These are phyloP conservation scores for Platycercus adscitus DNA, from an alignment of 2,113 vertebrate species.

Conservation along the genomic window DNA sequence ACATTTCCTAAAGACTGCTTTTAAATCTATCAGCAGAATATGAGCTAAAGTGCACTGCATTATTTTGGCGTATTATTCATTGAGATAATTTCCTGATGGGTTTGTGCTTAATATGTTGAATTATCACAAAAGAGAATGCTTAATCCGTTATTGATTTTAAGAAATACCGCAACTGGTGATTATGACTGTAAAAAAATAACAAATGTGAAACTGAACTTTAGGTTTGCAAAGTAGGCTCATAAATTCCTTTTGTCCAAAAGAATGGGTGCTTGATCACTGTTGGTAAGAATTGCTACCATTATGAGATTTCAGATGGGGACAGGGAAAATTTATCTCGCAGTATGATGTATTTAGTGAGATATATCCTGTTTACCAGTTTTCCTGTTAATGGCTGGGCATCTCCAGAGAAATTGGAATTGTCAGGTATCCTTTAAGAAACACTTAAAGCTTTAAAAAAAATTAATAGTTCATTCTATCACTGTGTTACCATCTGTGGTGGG, in stretches of 20 bases:
- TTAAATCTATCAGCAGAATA: constrained; percentile 67
- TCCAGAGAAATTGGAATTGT: background rate
- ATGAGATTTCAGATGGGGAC: background rate
- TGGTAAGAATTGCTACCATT: background rate
- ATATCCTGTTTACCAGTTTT: background rate
- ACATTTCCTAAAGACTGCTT: constrained; percentile 64
- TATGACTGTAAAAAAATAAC: background rate
- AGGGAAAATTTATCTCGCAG: background rate
- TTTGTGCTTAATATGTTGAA: constrained; percentile 63
- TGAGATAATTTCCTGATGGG: constrained; percentile 51
- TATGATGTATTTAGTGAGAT: background rate
- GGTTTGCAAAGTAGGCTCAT: background rate
- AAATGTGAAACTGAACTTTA: constrained; percentile 15
- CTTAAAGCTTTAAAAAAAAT: background rate
- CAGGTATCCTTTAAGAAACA: background rate
- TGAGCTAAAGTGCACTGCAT: background rate
- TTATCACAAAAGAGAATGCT: constrained; percentile 34
- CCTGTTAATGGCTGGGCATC: background rate
- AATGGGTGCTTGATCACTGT: background rate
- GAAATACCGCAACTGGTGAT: constrained; percentile 14
- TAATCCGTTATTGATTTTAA: background rate
- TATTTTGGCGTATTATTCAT: constrained; percentile 64
- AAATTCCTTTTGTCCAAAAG: background rate
- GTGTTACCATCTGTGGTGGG: background rate
- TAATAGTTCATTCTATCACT: background rate